phyloP scores from a whole-genome alignment of 2,888 invertebrate species.

The Eristalis tenax region DNA sequence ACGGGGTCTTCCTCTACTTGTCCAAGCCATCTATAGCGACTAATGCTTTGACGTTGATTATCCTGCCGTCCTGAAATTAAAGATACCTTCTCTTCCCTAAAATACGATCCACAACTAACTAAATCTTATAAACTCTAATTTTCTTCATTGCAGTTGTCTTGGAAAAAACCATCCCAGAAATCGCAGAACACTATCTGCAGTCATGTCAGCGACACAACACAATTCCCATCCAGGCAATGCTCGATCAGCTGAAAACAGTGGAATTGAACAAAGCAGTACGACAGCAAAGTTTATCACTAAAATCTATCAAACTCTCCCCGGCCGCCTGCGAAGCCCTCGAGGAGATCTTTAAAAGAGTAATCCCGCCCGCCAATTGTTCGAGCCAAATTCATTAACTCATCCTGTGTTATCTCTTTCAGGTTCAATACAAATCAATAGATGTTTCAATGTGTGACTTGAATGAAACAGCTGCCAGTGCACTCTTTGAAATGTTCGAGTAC shows the following conservation, averaged over 20 bases:
- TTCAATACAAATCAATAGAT: constrained; percentile 81
- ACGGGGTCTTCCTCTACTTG: too few species aligned
- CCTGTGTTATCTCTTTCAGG: constrained; percentile 73
- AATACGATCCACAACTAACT: background rate
- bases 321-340: constrained; percentile 91
- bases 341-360: constrained; percentile 88
- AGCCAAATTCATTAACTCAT: constrained; percentile 4
- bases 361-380: background rate
- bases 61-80: too few species aligned
- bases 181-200: constrained; percentile 87
- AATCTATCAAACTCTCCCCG: constrained; percentile 85
- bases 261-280: constrained; percentile 80
- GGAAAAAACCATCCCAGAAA: constrained; percentile 84
- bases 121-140: background rate
- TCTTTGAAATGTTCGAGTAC: constrained; percentile 96
- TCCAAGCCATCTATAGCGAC: too few species aligned
- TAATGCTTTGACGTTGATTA: too few species aligned
- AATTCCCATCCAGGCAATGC: constrained; percentile 85
- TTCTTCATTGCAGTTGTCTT: constrained; percentile 75
- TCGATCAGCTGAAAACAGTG: constrained; percentile 87
- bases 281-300: constrained; percentile 84
- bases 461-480: constrained; percentile 85
- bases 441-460: constrained; percentile 79
- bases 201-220: constrained; percentile 89
- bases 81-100: background rate